Evolutionary conservation across 2,888 invertebrate species (phyloP).

Genomic region (Congeria kusceri): DNA sequence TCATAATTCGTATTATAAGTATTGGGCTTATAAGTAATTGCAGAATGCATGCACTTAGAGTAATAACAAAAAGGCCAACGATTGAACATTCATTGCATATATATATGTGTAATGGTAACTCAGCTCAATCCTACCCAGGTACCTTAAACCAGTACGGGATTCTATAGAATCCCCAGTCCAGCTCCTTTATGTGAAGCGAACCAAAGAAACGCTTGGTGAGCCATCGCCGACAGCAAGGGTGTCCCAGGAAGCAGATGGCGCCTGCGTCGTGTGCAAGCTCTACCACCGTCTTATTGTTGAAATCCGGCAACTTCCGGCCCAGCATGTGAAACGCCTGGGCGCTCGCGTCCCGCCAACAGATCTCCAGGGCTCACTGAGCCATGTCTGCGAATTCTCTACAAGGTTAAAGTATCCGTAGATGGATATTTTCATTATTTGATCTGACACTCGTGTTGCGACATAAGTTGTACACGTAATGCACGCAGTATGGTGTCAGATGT

Average conservation of each 20-base stretch:
- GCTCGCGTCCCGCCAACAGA: constrained; percentile 81
- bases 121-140: background rate
- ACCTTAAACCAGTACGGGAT: constrained; percentile 84
- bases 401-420: background rate
- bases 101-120: no score
- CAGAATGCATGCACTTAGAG: no score
- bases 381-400: constrained; percentile 83
- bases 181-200: constrained; percentile 82
- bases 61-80: no score
- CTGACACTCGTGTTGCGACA: background rate
- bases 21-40: no score
- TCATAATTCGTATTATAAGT: no score
- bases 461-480: no score
- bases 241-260: constrained; percentile 85
- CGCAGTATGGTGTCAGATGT: no score
- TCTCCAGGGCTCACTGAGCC: constrained; percentile 83
- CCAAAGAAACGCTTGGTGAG: constrained; percentile 85
- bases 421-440: no score
- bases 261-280: constrained; percentile 85
- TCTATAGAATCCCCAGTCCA: constrained; percentile 81
- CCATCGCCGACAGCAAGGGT: constrained; percentile 87
- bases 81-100: no score
- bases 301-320: constrained; percentile 83
- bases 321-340: constrained; percentile 83
- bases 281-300: constrained; percentile 83